A percentile compares a stretch with the other conserved stretches of the same genome.
Evolutionary conservation across 2,113 vertebrate genomes (phyloP).

Genomic region (Bothrops jararaca): DNA sequence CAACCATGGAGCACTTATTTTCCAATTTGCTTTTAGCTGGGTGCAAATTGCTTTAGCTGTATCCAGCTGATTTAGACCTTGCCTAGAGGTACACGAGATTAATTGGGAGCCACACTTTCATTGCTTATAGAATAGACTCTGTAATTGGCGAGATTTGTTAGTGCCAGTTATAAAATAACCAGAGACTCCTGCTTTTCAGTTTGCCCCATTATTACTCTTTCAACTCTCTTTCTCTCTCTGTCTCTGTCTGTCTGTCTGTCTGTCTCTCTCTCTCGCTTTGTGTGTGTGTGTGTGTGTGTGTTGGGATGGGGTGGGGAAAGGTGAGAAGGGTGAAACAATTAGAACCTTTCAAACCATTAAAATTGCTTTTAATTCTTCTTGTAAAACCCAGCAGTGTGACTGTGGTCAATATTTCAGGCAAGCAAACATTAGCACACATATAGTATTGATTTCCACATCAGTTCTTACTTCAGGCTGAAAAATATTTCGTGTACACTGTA

Average conservation of each 20-base stretch:
- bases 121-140: conserved; percentile 84
- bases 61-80: conserved; percentile 87
- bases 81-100: conserved; percentile 83
- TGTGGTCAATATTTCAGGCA: conserved; percentile 64
- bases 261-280: neutral
- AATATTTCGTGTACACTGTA: conserved; percentile 39
- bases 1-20: conserved; percentile 77
- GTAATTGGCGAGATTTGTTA: conserved; percentile 84
- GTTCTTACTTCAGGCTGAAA: conserved; percentile 37
- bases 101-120: conserved; percentile 81
- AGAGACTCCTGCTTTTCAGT: conserved; percentile 70
- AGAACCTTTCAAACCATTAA: conserved; percentile 57
- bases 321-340: conserved; percentile 52
- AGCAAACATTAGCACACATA: conserved; percentile 55
- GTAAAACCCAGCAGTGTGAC: conserved; percentile 42
- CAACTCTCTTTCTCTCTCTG: neutral
- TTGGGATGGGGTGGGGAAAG: neutral
- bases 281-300: conserved; percentile 2
- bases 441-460: conserved; percentile 53
- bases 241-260: too few relatives aligned
- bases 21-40: conserved; percentile 86
- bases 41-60: conserved; percentile 84
- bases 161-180: conserved; percentile 84
- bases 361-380: conserved; percentile 59
- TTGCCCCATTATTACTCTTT: conserved; percentile 66